These are phyloP conservation scores for Troilus luridus DNA, from an alignment of 2,888 invertebrate species.

Conservation along the genomic window DNA sequence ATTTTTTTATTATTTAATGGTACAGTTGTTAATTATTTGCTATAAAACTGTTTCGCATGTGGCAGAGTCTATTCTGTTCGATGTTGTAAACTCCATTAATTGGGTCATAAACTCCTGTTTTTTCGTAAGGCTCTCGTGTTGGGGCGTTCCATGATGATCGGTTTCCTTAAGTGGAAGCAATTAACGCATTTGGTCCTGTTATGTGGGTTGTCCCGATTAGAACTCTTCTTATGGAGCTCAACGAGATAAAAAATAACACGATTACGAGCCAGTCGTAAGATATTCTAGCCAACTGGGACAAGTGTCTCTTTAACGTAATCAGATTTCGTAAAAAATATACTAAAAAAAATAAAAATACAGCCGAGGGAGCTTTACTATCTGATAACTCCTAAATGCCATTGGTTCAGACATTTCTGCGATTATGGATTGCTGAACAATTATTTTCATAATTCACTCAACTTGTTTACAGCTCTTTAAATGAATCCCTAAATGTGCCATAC, in stretches of 20 bases:
- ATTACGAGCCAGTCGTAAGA: not conserved
- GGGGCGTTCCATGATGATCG: not conserved
- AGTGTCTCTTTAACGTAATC: not conserved
- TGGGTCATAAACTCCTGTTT: conserved; percentile 12
- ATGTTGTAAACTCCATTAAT: conserved; percentile 1
- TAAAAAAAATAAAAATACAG: too few relatives aligned
- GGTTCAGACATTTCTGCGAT: not conserved
- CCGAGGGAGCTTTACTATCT: not conserved
- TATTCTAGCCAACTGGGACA: not conserved
- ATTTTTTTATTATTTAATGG: too few relatives aligned
- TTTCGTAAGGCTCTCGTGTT: not conserved
- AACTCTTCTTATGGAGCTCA: not conserved
- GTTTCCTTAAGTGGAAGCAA: conserved; percentile 29
- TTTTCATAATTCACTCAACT: too few relatives aligned
- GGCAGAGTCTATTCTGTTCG: not conserved
- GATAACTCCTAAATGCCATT: not conserved
- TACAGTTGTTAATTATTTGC: not conserved
- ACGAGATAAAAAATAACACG: not conserved
- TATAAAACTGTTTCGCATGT: not conserved
- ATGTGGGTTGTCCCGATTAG: not conserved
- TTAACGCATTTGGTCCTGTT: conserved; percentile 27
- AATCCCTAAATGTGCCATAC: too few relatives aligned
- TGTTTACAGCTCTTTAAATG: too few relatives aligned
- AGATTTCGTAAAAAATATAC: not conserved
- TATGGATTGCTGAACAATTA: too few relatives aligned